A percentile compares a stretch with the other conserved stretches of the same genome.
Conservation (phyloP, 1,140 invertebrate species). For the Anastatus disparis region DNA sequence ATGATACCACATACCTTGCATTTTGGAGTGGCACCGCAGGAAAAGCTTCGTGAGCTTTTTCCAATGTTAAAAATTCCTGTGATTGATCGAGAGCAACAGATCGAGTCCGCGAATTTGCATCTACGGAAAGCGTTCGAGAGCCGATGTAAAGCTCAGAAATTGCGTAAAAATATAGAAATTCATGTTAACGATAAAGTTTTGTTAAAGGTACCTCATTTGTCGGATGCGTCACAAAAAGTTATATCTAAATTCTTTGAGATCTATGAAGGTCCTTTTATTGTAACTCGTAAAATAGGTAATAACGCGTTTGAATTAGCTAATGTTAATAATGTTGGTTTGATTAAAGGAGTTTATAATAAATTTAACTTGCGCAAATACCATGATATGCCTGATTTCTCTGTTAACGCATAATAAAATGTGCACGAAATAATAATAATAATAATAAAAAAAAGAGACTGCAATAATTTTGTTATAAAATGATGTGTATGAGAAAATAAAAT, state of each 20-base stretch:
- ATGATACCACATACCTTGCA: conserved; percentile 45
- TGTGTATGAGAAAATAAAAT: too few species aligned
- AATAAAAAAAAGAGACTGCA: too few species aligned
- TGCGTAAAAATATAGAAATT: not conserved
- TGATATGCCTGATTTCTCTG: too few species aligned
- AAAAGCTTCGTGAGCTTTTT: conserved; percentile 13
- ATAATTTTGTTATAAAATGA: too few species aligned
- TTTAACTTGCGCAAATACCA: not conserved
- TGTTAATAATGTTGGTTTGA: not conserved
- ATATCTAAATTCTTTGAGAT: not conserved
- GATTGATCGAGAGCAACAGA: not conserved
- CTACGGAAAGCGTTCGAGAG: conserved; percentile 4
- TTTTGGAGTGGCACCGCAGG: conserved; percentile 16
- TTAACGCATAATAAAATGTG: too few species aligned
- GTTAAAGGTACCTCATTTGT: conserved; percentile 16
- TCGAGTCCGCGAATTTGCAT: conserved; percentile 22
- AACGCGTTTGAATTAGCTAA: not conserved
- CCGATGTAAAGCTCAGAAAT: conserved; percentile 13
- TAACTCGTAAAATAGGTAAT: not conserved
- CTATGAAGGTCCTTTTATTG: not conserved
- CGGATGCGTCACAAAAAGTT: not conserved
- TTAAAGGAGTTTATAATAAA: not conserved
- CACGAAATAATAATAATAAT: too few species aligned
- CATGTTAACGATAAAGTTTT: conserved; percentile 28
- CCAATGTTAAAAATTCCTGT: not conserved